Conservation (phyloP, 2,113 vertebrate genomes). For the Bungarus multicinctus region DNA sequence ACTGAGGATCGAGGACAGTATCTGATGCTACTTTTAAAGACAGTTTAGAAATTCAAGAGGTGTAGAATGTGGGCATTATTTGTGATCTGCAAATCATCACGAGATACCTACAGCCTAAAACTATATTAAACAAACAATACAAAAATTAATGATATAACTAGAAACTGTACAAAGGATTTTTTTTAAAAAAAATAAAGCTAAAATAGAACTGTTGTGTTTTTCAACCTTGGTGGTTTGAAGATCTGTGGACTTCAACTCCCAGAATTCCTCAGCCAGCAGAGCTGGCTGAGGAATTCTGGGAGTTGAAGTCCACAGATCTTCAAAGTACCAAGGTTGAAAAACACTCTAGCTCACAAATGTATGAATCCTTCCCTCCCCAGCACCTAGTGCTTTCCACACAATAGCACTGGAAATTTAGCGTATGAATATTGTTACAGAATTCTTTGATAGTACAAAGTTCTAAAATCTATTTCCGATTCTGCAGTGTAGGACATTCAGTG, state of each 20-base stretch:
- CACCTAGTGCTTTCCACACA: neutral
- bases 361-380: neutral
- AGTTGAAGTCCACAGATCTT: too few relatives aligned
- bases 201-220: neutral
- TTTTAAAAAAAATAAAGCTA: neutral
- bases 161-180: neutral
- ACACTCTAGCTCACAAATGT: neutral
- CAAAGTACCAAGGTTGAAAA: too few relatives aligned
- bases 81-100: neutral
- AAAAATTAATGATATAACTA: neutral
- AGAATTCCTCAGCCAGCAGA: too few relatives aligned
- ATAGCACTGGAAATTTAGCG: neutral
- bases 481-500: neutral
- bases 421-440: neutral
- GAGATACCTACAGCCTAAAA: neutral
- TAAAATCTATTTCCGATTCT: neutral
- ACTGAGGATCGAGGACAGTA: neutral
- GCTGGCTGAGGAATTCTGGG: too few relatives aligned
- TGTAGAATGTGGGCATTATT: neutral
- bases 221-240: too few relatives aligned
- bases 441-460: neutral
- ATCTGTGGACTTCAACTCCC: too few relatives aligned
- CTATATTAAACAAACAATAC: neutral
- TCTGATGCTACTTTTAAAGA: neutral
- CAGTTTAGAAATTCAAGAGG: neutral